Conservation (phyloP, 2,113 vertebrate species). For the Benitochromis conjunctus region DNA sequence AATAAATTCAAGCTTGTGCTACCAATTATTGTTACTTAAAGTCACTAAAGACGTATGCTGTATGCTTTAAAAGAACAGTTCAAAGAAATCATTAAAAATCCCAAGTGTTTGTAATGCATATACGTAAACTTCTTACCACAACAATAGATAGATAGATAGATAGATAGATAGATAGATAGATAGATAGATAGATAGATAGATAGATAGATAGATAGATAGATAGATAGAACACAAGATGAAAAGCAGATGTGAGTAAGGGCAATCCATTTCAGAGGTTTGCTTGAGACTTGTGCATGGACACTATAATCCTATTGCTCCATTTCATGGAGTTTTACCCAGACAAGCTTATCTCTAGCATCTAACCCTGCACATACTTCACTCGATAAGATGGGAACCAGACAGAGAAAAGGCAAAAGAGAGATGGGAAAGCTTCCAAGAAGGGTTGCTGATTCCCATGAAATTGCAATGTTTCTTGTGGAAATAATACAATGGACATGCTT, state of each 20-base stretch:
- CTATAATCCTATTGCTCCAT: constrained; percentile 82
- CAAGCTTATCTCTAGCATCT: constrained; percentile 63
- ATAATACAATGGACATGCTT: background rate
- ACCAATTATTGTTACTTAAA: background rate
- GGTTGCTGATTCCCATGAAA: background rate
- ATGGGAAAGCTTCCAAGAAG: constrained; percentile 27
- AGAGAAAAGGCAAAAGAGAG: background rate
- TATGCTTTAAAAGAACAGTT: no score
- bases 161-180: no score
- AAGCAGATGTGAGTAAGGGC: constrained; percentile 27
- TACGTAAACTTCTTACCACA: no score
- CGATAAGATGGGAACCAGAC: constrained; percentile 44
- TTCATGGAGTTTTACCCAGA: constrained; percentile 83
- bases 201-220: no score
- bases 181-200: no score
- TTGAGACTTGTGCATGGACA: constrained; percentile 71
- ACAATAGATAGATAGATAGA: background rate
- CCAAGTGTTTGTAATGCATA: no score
- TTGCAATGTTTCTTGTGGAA: background rate
- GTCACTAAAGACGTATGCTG: background rate
- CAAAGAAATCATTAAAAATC: no score
- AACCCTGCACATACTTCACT: constrained; percentile 31
- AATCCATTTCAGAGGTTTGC: constrained; percentile 61
- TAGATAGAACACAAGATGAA: background rate
- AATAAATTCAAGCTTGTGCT: no score